Evolutionary conservation across 2,113 vertebrate species (phyloP).

Genomic region (Zapornia atra): DNA sequence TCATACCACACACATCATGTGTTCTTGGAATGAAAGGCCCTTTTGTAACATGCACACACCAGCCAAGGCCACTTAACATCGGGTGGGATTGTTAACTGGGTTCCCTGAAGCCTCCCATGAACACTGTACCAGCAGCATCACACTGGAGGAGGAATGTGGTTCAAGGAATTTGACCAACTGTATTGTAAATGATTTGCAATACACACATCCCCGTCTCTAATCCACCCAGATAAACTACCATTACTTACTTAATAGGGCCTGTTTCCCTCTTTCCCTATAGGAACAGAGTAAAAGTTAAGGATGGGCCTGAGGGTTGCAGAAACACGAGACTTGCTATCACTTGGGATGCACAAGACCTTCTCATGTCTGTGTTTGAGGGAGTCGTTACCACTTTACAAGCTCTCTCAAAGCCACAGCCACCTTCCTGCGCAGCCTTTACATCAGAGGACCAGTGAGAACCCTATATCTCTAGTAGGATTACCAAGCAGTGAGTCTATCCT

Average conservation of each 20-base stretch:
- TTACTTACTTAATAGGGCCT: neutral
- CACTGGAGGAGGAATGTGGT: neutral
- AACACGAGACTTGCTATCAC: neutral
- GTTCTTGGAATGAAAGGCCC: slow-evolving; percentile 60
- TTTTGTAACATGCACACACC: slow-evolving; percentile 42
- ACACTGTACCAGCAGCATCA: neutral
- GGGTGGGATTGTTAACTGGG: slow-evolving; percentile 50
- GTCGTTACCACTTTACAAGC: neutral
- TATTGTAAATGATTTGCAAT: neutral
- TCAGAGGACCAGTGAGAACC: neutral
- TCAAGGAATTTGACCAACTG: neutral
- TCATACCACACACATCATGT: slow-evolving; percentile 68
- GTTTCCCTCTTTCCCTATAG: neutral
- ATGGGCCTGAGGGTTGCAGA: neutral
- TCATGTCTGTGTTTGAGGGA: neutral
- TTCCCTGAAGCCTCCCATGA: slow-evolving; percentile 23
- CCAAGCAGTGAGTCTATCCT: neutral
- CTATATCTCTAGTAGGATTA: neutral
- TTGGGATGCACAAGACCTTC: neutral
- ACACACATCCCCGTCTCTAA: neutral
- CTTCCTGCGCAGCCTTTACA: neutral
- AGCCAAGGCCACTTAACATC: slow-evolving; percentile 62
- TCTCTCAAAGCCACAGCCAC: neutral
- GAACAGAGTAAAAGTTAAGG: neutral
- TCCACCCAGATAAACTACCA: neutral